Base-by-base conservation (phyloP, 2,797 vertebrate genomes). In the Lates japonicus region DNA sequence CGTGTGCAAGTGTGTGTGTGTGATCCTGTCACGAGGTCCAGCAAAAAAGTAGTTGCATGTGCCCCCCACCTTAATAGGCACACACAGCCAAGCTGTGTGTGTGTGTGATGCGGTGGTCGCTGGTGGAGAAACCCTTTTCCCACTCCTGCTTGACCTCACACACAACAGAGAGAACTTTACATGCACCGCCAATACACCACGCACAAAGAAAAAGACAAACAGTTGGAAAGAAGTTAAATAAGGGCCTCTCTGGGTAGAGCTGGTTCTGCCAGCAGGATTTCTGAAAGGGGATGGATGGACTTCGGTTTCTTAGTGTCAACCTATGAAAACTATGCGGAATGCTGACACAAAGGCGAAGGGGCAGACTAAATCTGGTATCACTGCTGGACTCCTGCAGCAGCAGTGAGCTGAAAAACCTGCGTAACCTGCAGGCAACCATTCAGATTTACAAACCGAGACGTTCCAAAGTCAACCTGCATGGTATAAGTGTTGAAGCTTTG, bases 271-370 rank as follows among this genome's bases (percentile, higher is more conserved):
- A 83, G 90, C 78, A 54, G 90, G 91, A 69, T 52, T 46, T 73
- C 79, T 89, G 86, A 88, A 81, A n/a, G 31, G 72, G 89, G 88
- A 90, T 81, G 88, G 83, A 88, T 85, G 89, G 87, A 84, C 54
- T 82, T 81, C 78, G 31, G 57, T 76, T 84, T 83, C 86, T 41
- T 9, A 83, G 82, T 85, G 82, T 90, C 48, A 41, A 60, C 44
- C 73, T 42, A 74, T 65, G 78, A 82, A 85, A 77, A 69, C 77
- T 17, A n/a, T n/a, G 42, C 57, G 91, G 90, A 91, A 89, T 87
- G 90, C 83, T 87, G 75, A 87, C 64, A 81, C 75, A 39, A 46
- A 69, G 77, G 63, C 17, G 16, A 60, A 71, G 60, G 60, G 73
- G 59, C 16, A 20, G 37, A 57, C 37, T 57, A 66, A 88, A 65